phyloP scores from a whole-genome alignment of 2,797 vertebrate species.

The Vultur gryphus region DNA sequence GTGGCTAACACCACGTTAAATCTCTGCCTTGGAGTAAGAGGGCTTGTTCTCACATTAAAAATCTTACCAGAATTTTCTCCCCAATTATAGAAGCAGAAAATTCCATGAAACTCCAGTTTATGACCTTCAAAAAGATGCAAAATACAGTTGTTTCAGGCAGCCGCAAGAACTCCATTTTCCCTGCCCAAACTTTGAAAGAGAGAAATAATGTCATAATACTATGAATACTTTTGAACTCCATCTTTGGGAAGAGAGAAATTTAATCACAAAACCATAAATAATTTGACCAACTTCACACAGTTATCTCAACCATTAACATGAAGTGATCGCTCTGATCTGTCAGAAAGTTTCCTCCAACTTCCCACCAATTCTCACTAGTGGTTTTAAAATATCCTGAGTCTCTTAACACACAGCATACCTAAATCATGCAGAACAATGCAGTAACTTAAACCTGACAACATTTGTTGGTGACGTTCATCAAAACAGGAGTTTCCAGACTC shows the following conservation, averaged over 20 bases:
- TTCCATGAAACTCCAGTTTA: not conserved
- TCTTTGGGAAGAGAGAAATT: not conserved
- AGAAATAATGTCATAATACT: not conserved
- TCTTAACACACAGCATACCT: not conserved
- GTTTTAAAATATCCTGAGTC: not conserved
- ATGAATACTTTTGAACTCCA: not conserved
- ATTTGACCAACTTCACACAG: not conserved
- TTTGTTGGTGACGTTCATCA: not conserved
- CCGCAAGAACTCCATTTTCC: not conserved
- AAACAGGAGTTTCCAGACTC: not conserved
- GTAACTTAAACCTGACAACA: not conserved
- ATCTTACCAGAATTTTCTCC: not conserved
- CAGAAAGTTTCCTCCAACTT: not conserved
- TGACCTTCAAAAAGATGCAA: not conserved
- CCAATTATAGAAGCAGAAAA: not conserved
- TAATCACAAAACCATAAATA: not conserved
- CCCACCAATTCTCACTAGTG: not conserved
- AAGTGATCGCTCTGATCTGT: not conserved
- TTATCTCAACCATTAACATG: not conserved
- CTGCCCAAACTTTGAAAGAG: not conserved
- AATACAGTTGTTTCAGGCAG: not conserved
- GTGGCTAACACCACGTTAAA: not conserved
- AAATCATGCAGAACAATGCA: not conserved
- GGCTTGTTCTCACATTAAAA: not conserved
- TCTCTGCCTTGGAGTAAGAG: not conserved